Conservation (phyloP, 2,113 vertebrate genomes). For the Chauna torquata region DNA sequence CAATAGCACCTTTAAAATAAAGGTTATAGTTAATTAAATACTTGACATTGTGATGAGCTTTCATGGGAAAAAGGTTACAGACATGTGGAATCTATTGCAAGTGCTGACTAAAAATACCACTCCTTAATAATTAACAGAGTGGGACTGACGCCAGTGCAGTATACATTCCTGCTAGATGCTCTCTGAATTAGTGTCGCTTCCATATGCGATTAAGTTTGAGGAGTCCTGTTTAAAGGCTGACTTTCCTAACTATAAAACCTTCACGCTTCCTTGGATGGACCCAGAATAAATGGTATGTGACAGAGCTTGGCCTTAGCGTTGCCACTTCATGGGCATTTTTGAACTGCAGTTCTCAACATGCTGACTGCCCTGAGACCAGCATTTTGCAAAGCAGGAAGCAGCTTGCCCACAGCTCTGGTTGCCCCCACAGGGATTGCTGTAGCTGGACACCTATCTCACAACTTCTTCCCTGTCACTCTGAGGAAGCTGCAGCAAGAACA, state of each 20-base stretch:
- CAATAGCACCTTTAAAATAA: background rate
- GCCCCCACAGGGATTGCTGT: background rate
- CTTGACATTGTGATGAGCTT: background rate
- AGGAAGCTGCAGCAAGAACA: background rate
- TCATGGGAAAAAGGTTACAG: background rate
- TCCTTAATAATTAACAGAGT: slow-evolving; percentile 11
- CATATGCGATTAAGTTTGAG: background rate
- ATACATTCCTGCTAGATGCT: background rate
- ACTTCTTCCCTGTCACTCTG: background rate
- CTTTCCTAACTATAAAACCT: background rate
- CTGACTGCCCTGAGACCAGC: background rate
- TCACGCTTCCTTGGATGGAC: rapidly evolving
- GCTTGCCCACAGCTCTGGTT: rapidly evolving
- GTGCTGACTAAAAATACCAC: background rate
- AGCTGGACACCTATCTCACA: background rate
- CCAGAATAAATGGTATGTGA: rapidly evolving
- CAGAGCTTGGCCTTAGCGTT: background rate
- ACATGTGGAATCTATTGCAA: background rate
- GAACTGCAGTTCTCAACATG: background rate
- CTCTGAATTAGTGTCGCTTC: background rate
- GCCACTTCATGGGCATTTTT: rapidly evolving
- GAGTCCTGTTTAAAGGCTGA: background rate
- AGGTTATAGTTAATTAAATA: background rate
- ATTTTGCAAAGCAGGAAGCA: rapidly evolving
- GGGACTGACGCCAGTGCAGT: background rate